phyloP scores from a whole-genome alignment of 2,888 invertebrate species.

The Drosophila cyrtoloma region DNA sequence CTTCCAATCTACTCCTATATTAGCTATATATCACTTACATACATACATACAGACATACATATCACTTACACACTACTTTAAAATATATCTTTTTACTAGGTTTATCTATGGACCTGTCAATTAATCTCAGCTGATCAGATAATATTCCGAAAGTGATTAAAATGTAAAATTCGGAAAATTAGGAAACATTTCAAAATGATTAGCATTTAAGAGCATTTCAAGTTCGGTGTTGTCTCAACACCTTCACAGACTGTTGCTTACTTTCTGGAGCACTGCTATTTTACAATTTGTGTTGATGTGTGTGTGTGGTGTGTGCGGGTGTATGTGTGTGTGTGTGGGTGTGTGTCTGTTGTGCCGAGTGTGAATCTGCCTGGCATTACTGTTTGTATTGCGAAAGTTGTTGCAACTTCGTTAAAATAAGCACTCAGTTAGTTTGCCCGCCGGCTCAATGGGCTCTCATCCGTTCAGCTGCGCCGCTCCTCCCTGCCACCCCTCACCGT shows the following conservation, averaged over 20 bases:
- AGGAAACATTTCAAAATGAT: background rate
- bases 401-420: constrained; percentile 82
- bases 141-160: background rate
- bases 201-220: constrained; percentile 24
- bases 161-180: background rate
- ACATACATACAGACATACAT: no score
- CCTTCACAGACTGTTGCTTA: constrained; percentile 56
- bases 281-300: constrained; percentile 51
- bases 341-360: constrained; percentile 66
- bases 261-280: constrained; percentile 62
- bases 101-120: no score
- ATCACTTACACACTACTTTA: background rate
- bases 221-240: background rate
- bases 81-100: background rate
- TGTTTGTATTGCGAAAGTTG: constrained; percentile 81
- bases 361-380: constrained; percentile 79
- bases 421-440: constrained; percentile 79
- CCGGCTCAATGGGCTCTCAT: constrained; percentile 68
- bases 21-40: background rate
- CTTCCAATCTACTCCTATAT: background rate
- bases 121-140: background rate
- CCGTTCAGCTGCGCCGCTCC: constrained; percentile 31
- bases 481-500: background rate
- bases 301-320: constrained; percentile 35
- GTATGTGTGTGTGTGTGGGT: constrained; percentile 22